phyloP scores from a whole-genome alignment of 2,888 invertebrate genomes.

The Camponotus fellah region DNA sequence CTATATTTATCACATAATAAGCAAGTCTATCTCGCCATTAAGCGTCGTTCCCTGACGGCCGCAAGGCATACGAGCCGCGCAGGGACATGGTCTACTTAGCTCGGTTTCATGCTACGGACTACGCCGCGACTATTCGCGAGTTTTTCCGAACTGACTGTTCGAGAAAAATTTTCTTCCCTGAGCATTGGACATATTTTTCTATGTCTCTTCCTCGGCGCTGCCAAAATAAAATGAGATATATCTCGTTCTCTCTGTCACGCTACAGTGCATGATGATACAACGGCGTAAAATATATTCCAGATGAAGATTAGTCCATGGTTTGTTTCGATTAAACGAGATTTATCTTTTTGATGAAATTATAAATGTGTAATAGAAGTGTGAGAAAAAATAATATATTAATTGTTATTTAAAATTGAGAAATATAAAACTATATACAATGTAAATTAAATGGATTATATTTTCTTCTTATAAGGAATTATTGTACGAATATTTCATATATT shows the following conservation, averaged over 20 bases:
- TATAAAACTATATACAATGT: not conserved
- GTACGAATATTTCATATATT: not conserved
- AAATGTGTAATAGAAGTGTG: not conserved
- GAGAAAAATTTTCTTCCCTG: conserved; percentile 26
- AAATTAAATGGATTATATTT: not conserved
- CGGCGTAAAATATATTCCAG: conserved; percentile 9
- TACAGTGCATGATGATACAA: not conserved
- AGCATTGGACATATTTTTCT: not conserved
- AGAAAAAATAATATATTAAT: not conserved
- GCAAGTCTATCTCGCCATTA: conserved; percentile 82
- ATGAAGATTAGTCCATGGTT: not conserved
- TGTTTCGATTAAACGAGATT: not conserved
- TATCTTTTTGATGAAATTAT: not conserved
- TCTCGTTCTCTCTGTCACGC: not conserved
- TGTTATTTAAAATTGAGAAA: not conserved
- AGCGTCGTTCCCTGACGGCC: conserved; percentile 72
- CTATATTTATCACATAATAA: conserved; percentile 84
- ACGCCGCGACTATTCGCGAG: conserved; percentile 1
- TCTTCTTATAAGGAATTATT: not conserved
- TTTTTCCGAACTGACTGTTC: conserved; percentile 24
- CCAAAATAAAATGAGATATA: not conserved
- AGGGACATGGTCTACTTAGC: conserved; percentile 81
- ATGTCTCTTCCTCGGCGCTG: not conserved
- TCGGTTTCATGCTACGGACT: conserved; percentile 35
- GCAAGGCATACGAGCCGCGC: conserved; percentile 23